These are phyloP conservation scores for Otus sunia DNA, from an alignment of 2,113 vertebrate genomes.

Conservation along the genomic window DNA sequence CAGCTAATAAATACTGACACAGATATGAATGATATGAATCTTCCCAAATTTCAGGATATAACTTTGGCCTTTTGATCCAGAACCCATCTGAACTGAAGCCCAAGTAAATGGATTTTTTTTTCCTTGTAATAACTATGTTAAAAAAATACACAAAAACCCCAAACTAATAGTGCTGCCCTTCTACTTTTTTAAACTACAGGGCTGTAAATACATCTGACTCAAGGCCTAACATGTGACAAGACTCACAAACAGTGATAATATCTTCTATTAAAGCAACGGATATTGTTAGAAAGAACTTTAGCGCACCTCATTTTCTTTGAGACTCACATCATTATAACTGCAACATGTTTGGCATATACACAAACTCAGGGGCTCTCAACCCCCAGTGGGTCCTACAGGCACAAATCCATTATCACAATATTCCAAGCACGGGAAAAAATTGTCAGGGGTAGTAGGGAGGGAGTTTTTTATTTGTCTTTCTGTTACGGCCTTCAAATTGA, in stretches of 20 bases:
- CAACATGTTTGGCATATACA: not conserved
- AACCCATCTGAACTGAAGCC: not conserved
- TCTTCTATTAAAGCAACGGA: constrained; percentile 51
- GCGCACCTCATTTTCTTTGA: constrained; percentile 23
- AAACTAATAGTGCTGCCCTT: not conserved
- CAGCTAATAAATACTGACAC: not conserved
- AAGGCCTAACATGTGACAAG: not conserved
- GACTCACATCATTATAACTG: not conserved
- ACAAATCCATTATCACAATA: constrained; percentile 36
- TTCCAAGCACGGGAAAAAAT: not conserved
- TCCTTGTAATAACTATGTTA: not conserved
- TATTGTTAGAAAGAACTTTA: constrained; percentile 42
- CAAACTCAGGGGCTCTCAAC: not conserved
- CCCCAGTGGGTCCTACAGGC: not conserved
- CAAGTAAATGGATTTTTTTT: not conserved
- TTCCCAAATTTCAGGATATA: constrained; percentile 4
- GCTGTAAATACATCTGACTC: not conserved
- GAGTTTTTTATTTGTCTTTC: constrained; percentile 32
- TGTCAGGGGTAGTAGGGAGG: not conserved
- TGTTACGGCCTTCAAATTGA: constrained; percentile 14
- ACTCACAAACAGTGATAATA: constrained; percentile 43
- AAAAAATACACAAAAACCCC: not conserved
- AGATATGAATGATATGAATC: not conserved
- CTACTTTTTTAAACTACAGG: not conserved
- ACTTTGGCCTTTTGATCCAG: not conserved